Evolutionary conservation across 1,140 invertebrate species (phyloP).

Genomic region (Vanessa tameamea): DNA sequence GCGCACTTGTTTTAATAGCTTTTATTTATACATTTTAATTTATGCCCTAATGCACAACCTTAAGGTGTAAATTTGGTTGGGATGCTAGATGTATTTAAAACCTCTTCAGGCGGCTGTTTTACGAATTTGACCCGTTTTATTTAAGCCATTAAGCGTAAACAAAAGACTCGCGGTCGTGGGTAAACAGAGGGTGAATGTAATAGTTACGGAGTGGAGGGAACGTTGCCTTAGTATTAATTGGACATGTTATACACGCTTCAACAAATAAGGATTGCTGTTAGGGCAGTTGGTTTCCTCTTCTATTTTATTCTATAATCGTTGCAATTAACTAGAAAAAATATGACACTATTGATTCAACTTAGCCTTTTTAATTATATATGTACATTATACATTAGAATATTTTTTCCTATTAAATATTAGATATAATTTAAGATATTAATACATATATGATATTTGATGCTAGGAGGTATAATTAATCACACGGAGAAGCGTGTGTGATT

Average conservation of each 20-base stretch:
- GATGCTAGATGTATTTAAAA: conserved; percentile 51
- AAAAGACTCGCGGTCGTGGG: conserved; percentile 66
- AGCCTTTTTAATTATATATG: not conserved
- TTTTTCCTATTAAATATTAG: not conserved
- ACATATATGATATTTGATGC: not conserved
- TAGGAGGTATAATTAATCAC: conserved; percentile 35
- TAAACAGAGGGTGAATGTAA: conserved; percentile 64
- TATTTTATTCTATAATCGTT: conserved; percentile 42
- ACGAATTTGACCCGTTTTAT: conserved; percentile 76
- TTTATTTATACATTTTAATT: conserved; percentile 48
- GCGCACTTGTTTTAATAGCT: conserved; percentile 52
- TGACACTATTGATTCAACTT: conserved; percentile 19
- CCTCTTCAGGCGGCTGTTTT: conserved; percentile 60
- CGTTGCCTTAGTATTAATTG: conserved; percentile 67
- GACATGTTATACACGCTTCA: conserved; percentile 70
- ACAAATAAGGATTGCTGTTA: conserved; percentile 61
- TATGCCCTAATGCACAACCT: conserved; percentile 53
- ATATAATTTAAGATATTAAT: not conserved
- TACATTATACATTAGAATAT: not conserved
- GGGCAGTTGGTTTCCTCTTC: conserved; percentile 47
- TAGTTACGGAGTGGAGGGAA: conserved; percentile 62
- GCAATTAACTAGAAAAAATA: conserved; percentile 32
- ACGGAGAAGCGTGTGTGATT: conserved; percentile 42
- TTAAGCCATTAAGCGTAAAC: conserved; percentile 76
- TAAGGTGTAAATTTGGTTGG: conserved; percentile 47